Conservation (phyloP, 2,113 vertebrate genomes). For the Xyliphius kryptos region DNA sequence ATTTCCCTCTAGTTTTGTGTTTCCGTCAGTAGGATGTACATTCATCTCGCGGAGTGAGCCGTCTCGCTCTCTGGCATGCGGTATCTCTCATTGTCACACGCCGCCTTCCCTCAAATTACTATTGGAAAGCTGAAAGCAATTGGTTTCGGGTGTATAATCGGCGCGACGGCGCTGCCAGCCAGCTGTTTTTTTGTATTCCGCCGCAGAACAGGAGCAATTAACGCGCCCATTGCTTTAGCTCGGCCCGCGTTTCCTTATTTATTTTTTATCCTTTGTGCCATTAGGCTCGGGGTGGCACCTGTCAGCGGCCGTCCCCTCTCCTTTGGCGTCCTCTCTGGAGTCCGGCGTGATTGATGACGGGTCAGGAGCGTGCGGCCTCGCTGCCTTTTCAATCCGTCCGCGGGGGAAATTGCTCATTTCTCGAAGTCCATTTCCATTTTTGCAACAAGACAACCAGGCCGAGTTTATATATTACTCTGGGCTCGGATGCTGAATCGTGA, state of each 20-base stretch:
- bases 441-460: constrained; percentile 48
- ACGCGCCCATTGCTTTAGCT: constrained; percentile 38
- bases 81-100: constrained; percentile 38
- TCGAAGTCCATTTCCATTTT: constrained; percentile 70
- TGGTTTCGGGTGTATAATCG: constrained; percentile 46
- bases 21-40: constrained; percentile 16
- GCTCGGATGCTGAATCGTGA: constrained; percentile 56
- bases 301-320: constrained; percentile 46
- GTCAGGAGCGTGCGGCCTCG: constrained; percentile 58
- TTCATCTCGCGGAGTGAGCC: constrained; percentile 27
- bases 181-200: constrained; percentile 41
- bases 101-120: constrained; percentile 37
- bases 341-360: constrained; percentile 68
- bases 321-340: constrained; percentile 20
- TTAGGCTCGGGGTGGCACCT: constrained; percentile 56
- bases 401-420: constrained; percentile 72
- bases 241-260: constrained; percentile 16
- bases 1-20: neutral
- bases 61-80: constrained; percentile 22
- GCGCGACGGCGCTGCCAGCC: constrained; percentile 23
- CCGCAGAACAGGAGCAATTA: constrained; percentile 44
- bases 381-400: constrained; percentile 65
- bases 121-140: constrained; percentile 42
- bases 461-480: constrained; percentile 62
- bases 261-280: constrained; percentile 36